These are phyloP conservation scores for Penaeus chinensis DNA, from an alignment of 1,140 invertebrate genomes.

Conservation along the genomic window DNA sequence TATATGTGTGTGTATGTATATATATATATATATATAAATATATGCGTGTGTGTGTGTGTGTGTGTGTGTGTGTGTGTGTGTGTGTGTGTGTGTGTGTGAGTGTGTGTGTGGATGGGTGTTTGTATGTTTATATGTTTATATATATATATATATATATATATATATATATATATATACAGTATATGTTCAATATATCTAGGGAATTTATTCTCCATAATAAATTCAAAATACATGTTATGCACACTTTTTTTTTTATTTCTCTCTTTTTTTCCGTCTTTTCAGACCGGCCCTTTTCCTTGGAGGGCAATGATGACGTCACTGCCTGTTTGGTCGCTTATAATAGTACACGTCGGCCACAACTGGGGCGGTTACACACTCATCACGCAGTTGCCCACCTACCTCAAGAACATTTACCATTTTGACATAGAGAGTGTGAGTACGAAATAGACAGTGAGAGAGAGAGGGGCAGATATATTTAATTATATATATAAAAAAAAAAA, in stretches of 20 bases:
- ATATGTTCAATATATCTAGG: background rate
- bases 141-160: background rate
- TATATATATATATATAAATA: background rate
- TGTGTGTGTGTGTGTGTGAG: background rate
- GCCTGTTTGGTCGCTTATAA: constrained; percentile 9
- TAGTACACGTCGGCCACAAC: constrained; percentile 9
- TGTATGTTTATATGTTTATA: background rate
- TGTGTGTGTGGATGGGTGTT: background rate
- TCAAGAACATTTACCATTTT: constrained; percentile 39
- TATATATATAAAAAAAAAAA: too few species aligned
- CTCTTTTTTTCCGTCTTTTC: background rate
- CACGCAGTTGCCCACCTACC: constrained; percentile 33
- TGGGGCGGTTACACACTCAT: constrained; percentile 35
- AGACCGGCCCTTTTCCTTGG: constrained; percentile 33
- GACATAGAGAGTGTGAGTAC: constrained; percentile 33
- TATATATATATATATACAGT: background rate
- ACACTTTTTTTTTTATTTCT: background rate
- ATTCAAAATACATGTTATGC: too few species aligned
- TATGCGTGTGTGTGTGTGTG: background rate
- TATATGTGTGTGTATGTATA: background rate
- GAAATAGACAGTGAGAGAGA: too few species aligned
- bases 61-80: background rate
- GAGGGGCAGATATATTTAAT: too few species aligned
- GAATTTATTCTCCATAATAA: too few species aligned
- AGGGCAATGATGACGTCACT: background rate